Base-by-base conservation (phyloP, 2,888 invertebrate genomes). In the Amblyjoppa proteus region DNA sequence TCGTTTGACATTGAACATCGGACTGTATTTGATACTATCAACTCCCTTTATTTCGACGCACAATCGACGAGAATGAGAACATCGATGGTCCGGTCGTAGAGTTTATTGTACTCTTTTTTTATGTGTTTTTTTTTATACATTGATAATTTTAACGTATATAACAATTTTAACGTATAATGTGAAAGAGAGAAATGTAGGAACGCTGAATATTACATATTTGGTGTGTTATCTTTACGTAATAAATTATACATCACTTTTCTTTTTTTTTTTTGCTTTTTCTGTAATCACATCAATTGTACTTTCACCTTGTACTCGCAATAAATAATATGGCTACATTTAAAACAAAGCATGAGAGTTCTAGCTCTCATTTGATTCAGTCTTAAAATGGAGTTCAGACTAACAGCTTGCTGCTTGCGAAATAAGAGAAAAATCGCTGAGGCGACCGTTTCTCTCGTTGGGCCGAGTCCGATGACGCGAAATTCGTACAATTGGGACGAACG, bases 401-500 rank as follows among this genome's bases (percentile, higher is more conserved):
- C 0, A 49, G 16, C 64, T 75, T 61, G 41, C n/a, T 31, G 41
- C 16, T 31, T 53, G 2, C 34, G 38, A 61, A 11, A 56, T 80
- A 66, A 41, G 38, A 41, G 25, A 38, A 71, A 64, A 7, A 45
- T 28, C 25, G 58, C 51, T 41, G 1, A 38, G 13, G 13, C 13
- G 7, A 49, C 25, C 41, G 11, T 13, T 9, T 11, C 25, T 28
- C 9, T 49, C 28, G 56, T 85, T 56, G 64, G 16, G 66, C 20
- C 7, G 81, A 78, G 38, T 82, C 53, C 1, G 53, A 11, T 13
- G 45, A 66, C 9, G 51, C 28, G 5, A 20, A 13, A 34, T 34
- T 68, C 0, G 79, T 78, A 38, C 91, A 91, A 20, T 85, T 83
- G 7, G 91, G 90, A 69, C 91, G 90, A 41, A 85, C 61, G 9